Conservation (phyloP, 2,888 invertebrate genomes). For the Agelastica alni region DNA sequence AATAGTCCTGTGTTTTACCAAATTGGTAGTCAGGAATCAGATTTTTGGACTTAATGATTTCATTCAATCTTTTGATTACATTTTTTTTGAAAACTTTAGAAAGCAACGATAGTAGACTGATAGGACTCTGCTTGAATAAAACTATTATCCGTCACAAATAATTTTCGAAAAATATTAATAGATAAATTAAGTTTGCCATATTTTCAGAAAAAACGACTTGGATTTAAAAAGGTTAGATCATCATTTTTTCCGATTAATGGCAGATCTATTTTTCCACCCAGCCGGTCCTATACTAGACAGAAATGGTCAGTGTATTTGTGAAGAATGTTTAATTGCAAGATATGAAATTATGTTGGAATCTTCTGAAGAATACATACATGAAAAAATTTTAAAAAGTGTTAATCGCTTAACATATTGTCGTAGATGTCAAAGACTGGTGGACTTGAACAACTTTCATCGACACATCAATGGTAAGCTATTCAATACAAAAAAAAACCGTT, state of each 20-base stretch:
- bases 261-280: slow-evolving; percentile 44
- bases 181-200: no score
- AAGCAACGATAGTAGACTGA: no score
- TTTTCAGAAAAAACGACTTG: slow-evolving; percentile 45
- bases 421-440: slow-evolving; percentile 37
- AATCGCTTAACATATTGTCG: slow-evolving; percentile 35
- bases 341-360: slow-evolving; percentile 41
- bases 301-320: slow-evolving; percentile 51
- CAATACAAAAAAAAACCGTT: no score
- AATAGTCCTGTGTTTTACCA: no score
- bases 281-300: slow-evolving; percentile 48
- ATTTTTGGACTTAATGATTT: no score
- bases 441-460: slow-evolving; percentile 42
- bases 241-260: slow-evolving; percentile 47
- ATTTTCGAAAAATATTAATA: no score
- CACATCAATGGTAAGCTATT: slow-evolving; percentile 44
- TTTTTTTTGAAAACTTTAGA: no score
- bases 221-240: slow-evolving; percentile 47
- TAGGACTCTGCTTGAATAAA: no score
- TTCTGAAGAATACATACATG: slow-evolving; percentile 31
- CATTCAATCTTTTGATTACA: no score
- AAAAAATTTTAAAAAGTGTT: slow-evolving; percentile 28
- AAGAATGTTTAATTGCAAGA: slow-evolving; percentile 51
- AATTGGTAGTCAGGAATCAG: no score
- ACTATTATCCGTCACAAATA: no score